Evolutionary conservation across 2,113 vertebrate genomes (phyloP).

Genomic region (Platichthys stellatus): DNA sequence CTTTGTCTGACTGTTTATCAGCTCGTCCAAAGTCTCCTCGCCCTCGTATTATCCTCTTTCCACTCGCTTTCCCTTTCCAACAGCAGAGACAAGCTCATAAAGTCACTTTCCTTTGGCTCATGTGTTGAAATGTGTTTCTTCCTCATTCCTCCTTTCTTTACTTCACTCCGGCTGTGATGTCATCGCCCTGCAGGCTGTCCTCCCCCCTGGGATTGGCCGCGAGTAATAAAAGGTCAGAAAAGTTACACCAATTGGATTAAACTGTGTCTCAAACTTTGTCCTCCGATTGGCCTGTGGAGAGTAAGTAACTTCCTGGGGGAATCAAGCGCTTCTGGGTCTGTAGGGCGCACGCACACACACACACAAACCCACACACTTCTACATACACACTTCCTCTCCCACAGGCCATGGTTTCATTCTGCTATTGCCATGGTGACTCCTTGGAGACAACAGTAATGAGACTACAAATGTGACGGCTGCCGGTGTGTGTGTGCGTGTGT

Average conservation of each 20-base stretch:
- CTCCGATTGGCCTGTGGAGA: slow-evolving; percentile 71
- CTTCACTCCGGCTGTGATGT: slow-evolving; percentile 24
- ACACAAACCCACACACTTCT: slow-evolving; percentile 9
- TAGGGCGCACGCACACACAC: slow-evolving; percentile 35
- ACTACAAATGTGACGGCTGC: slow-evolving; percentile 52
- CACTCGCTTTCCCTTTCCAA: neutral
- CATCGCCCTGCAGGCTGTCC: neutral
- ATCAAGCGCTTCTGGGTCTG: slow-evolving; percentile 71
- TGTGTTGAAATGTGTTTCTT: slow-evolving; percentile 9
- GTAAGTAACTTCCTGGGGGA: slow-evolving; percentile 59
- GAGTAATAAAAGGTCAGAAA: slow-evolving; percentile 49
- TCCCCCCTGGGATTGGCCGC: slow-evolving; percentile 17
- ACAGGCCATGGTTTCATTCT: slow-evolving; percentile 77
- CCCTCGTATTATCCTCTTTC: neutral
- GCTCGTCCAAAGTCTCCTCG: neutral
- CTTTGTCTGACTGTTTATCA: too few species aligned
- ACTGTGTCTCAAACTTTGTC: slow-evolving; percentile 49
- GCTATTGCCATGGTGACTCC: slow-evolving; percentile 70
- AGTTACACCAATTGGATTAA: slow-evolving; percentile 46
- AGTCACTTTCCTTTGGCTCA: neutral
- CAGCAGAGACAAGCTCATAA: slow-evolving; percentile 5
- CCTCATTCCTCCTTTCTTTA: slow-evolving; percentile 24
- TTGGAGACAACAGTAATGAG: slow-evolving; percentile 69
- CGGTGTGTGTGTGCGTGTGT: slow-evolving; percentile 20
- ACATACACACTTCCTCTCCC: slow-evolving; percentile 55